A percentile compares a stretch with the other conserved stretches of the same genome.
Evolutionary conservation across 2,113 vertebrate species (phyloP).

Genomic region (Erpornis zantholeuca): DNA sequence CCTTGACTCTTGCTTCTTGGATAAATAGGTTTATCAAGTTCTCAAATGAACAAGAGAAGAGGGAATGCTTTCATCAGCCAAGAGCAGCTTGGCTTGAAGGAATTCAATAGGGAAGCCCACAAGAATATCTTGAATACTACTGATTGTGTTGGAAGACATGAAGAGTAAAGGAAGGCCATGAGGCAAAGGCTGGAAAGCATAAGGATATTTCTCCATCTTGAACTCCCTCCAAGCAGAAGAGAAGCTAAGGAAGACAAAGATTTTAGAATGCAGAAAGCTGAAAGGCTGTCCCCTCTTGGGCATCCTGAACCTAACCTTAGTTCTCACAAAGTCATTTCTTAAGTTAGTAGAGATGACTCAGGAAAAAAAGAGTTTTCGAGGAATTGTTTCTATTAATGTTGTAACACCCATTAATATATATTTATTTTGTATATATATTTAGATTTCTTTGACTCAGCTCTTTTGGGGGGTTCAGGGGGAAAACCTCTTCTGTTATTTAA

Average conservation of each 20-base stretch:
- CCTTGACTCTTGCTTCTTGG: background rate
- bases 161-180: background rate
- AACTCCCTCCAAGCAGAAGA: slow-evolving; percentile 1
- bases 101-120: background rate
- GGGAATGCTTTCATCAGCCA: background rate
- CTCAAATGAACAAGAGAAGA: background rate
- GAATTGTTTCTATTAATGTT: background rate
- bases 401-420: background rate
- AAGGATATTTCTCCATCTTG: background rate
- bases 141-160: background rate
- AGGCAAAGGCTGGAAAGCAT: background rate
- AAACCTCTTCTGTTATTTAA: background rate
- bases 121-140: background rate
- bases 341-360: background rate
- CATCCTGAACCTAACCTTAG: background rate
- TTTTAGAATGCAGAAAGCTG: background rate
- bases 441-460: background rate
- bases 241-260: background rate
- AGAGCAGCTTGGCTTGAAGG: background rate
- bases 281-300: background rate
- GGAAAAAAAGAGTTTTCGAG: background rate
- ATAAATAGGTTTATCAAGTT: background rate
- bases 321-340: background rate
- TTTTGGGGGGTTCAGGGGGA: background rate
- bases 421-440: background rate